These are phyloP conservation scores for Periplaneta americana DNA, from an alignment of 1,140 invertebrate genomes.

Conservation along the genomic window DNA sequence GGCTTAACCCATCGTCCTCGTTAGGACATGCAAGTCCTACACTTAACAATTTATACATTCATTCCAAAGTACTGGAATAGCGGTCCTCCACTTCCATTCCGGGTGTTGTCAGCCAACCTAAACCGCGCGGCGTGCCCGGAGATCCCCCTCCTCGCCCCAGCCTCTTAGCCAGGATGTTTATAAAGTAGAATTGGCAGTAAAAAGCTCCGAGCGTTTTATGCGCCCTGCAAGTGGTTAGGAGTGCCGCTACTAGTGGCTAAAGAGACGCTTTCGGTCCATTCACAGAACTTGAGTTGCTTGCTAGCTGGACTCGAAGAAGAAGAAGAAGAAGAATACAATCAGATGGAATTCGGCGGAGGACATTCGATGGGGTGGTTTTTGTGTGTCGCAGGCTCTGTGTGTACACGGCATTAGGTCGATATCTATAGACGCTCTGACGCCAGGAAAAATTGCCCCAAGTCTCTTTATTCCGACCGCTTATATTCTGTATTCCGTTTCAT, in stretches of 20 bases:
- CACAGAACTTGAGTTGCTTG: background rate
- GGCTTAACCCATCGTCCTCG: too few species aligned
- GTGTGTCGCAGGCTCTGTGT: background rate
- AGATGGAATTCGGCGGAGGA: background rate
- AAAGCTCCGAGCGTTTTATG: background rate
- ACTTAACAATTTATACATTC: background rate
- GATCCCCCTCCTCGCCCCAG: background rate
- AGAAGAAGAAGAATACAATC: background rate
- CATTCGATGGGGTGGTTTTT: background rate
- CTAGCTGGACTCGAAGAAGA: background rate
- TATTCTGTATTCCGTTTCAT: background rate
- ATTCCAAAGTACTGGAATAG: background rate
- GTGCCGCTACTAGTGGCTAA: background rate
- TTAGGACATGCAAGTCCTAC: too few species aligned
- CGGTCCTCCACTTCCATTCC: background rate
- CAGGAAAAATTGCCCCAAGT: background rate
- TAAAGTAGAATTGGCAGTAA: background rate
- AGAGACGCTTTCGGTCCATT: background rate
- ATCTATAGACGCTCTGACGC: background rate
- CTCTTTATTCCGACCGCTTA: background rate
- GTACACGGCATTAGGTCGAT: background rate
- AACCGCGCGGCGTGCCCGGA: too few species aligned
- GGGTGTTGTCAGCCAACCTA: background rate
- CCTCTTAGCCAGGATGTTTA: background rate
- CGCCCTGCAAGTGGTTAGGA: background rate